Evolutionary conservation across 2,888 invertebrate species (phyloP).

Genomic region (Pilophorus perplexus): DNA sequence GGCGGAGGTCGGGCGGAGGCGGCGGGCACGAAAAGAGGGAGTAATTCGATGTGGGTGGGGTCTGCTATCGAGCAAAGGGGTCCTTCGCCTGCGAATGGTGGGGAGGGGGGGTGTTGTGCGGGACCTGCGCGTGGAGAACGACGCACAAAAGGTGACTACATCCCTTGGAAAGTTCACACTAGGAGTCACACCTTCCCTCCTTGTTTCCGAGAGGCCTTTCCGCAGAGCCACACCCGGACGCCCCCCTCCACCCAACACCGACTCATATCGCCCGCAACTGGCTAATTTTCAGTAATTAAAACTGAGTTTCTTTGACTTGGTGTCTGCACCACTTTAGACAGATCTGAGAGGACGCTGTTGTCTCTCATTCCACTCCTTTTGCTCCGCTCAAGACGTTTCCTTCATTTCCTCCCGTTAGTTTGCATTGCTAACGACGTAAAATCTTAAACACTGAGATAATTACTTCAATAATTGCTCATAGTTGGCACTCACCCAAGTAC

Average conservation of each 20-base stretch:
- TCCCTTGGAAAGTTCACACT: conserved; percentile 24
- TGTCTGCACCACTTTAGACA: not conserved
- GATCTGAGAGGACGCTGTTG: not conserved
- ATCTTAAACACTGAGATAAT: too few species aligned
- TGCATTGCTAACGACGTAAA: conserved; percentile 14
- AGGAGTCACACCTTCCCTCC: conserved; percentile 15
- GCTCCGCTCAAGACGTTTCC: not conserved
- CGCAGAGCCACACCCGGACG: not conserved
- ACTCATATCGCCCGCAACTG: not conserved
- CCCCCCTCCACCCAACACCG: not conserved
- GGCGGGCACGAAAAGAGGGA: not conserved
- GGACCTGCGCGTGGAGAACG: conserved; percentile 23
- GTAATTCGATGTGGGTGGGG: conserved; percentile 38
- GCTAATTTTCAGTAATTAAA: conserved; percentile 23
- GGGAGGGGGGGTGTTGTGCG: conserved; percentile 28
- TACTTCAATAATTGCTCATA: too few species aligned
- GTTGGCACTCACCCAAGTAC: too few species aligned
- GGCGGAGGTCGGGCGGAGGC: conserved; percentile 1
- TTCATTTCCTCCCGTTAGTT: conserved; percentile 5
- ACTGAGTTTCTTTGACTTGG: conserved; percentile 11
- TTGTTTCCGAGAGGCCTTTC: not conserved
- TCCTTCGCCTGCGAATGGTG: too few species aligned
- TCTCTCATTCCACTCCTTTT: not conserved
- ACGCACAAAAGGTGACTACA: conserved; percentile 32
- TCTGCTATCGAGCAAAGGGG: conserved; percentile 35